Evolutionary conservation across 2,888 invertebrate species (phyloP).

Genomic region (Trachelus troglodyta): DNA sequence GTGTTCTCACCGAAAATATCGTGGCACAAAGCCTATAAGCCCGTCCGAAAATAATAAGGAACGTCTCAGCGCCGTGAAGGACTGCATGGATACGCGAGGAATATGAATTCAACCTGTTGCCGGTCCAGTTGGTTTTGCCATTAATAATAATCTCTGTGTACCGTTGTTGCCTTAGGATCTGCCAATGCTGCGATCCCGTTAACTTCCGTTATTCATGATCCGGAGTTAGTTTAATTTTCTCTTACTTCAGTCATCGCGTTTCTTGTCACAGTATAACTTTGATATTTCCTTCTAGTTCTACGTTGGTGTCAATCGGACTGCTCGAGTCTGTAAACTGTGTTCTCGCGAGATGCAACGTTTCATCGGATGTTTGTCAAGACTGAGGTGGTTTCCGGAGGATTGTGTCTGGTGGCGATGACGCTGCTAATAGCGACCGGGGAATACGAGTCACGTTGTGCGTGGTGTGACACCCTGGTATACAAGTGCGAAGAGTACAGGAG

Average conservation of each 20-base stretch:
- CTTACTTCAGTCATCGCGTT: background rate
- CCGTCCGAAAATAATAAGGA: conserved; percentile 5
- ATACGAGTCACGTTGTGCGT: conserved; percentile 6
- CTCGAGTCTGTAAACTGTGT: background rate
- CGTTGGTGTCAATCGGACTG: background rate
- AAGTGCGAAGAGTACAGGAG: background rate
- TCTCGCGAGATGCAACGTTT: background rate
- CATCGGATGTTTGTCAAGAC: background rate
- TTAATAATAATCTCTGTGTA: background rate
- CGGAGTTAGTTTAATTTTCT: background rate
- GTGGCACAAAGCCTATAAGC: background rate
- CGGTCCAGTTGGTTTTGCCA: background rate
- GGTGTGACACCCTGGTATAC: background rate
- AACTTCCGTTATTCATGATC: background rate
- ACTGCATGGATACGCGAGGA: background rate
- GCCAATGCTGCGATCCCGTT: background rate
- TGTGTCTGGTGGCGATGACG: conserved; percentile 23
- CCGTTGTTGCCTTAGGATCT: background rate
- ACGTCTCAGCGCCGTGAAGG: background rate
- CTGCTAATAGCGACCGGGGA: conserved; percentile 23
- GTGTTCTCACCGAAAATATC: conserved; percentile 2
- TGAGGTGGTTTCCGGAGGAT: background rate
- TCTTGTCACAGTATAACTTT: background rate
- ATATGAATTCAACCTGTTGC: conserved; percentile 1
- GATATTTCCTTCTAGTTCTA: background rate